Base-by-base conservation (phyloP, 2,113 vertebrate species). In the Shinisaurus crocodilurus region DNA sequence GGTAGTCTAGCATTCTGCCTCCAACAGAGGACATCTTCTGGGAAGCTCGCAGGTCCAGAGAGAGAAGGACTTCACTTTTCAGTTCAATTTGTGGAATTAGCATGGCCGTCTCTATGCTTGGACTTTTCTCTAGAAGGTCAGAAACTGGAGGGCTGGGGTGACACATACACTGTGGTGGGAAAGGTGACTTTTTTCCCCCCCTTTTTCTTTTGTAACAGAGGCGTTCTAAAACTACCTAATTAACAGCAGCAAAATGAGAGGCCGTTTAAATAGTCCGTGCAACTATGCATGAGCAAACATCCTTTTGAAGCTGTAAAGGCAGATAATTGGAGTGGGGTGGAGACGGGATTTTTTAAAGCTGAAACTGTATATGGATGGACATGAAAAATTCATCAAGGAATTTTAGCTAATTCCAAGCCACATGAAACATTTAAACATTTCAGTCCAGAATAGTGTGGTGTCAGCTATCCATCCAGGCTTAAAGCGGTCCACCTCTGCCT, bases 381-480 rank as follows among this genome's bases (percentile, higher is more conserved):
- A 92, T 96, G 87, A 95, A 96, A 93, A 91, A 94, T 95, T 93
- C 91, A 95, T 69, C 67, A 85, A 86, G 74, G 91, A 95, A 94
- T 96, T 96, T 95, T 94, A 96, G 91, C 91, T 74, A 89, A 91
- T 96, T 96, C 88, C 48, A 93, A 90, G 89, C 76, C 86, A 48
- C 92, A 94, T 93, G 88, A 96, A 94, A 95, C 93, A 92, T 91
- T 13, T 95, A 93, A 95, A 92, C 77, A 87, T 94, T 92, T 87
- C 15, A 25, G 81, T 94, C 86, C 90, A 95, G 90, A 93, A 85
- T 89, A 83, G 82, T 82, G 95, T 95, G 95, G 94, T 94, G 91
- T 93, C 84, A 90, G 0, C 0, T 91, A 90, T 92, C 94, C 88
- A 92, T 92, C 57, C 82, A 87, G 54, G 76, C 85, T 94, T 88